Base-by-base conservation (phyloP, 2,888 invertebrate species). In the Ormyrus pomaceus region DNA sequence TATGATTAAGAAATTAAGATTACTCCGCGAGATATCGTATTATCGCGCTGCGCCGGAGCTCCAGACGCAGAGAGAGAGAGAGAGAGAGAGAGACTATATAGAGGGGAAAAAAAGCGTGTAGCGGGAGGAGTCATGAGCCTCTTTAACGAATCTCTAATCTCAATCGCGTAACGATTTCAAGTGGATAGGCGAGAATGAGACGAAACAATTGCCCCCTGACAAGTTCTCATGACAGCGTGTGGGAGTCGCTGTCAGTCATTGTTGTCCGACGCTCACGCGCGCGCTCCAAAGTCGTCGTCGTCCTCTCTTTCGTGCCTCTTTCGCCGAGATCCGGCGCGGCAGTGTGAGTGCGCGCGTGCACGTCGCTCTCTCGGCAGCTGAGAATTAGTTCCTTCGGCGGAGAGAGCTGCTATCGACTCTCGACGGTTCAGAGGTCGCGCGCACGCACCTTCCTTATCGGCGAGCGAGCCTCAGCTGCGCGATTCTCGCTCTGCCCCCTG, bases 221-320 rank as follows among this genome's bases (percentile, higher is more conserved):
- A 58, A 71, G 79, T 84, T 84, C 82, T 84, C 84, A 83, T 89
- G 89, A 88, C 90, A 89, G 87, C 87, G 86, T 87, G 90, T 90
- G 89, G 89, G 90, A 90, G 89, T 88, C 85, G 84, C 89, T 89
- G 90, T 90, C 90, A 90, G 85, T 90, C 90, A 89, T 89, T 89
- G 87, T 89, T 89, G 83, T 82, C 80, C 79, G 82, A 78, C 83
- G 71, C 62, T 65, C 58, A 45, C 69, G 59, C 71, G 56, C 55
- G 68, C 55, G 34, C 51, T 34, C 58, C 45, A 8, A 13, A 8
- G 9, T 2, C 19, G 19, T 9, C 19, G 34, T 34, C 34, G 34
- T 34, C 34, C 34, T 34, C 34, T 34, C 34, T 34, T 34, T 34
- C 34, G 34, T 34, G 34, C 34, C 34, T 34, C 34, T 34, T 34